These are phyloP conservation scores for Andrena hattorfiana DNA, from an alignment of 2,888 invertebrate genomes.

Conservation along the genomic window DNA sequence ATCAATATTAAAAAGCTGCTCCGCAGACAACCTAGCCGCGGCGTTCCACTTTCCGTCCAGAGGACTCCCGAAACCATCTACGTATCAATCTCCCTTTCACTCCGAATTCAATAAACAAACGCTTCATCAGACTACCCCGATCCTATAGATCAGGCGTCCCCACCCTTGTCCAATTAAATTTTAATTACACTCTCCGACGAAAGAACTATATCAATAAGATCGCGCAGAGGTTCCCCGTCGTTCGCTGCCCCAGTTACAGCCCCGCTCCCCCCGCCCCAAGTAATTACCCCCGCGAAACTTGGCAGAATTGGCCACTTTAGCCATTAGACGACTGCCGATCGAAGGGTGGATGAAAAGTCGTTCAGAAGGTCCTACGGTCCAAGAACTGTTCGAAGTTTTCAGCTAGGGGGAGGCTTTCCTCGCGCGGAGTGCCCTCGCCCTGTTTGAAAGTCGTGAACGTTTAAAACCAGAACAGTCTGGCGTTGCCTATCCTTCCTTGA, in stretches of 20 bases:
- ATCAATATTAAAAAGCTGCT: not conserved
- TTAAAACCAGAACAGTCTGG: constrained; percentile 9
- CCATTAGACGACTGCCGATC: constrained; percentile 46
- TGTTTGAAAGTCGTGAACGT: constrained; percentile 41
- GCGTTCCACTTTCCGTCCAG: not conserved
- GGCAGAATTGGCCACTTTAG: constrained; percentile 42
- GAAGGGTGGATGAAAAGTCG: constrained; percentile 57
- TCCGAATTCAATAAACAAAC: constrained; percentile 4
- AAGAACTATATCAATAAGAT: constrained; percentile 43
- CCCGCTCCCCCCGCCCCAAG: not conserved
- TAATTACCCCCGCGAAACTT: constrained; percentile 54
- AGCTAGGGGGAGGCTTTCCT: constrained; percentile 39
- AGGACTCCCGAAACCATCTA: not conserved
- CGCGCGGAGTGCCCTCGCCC: constrained; percentile 29
- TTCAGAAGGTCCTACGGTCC: constrained; percentile 35
- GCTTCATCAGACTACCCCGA: not conserved
- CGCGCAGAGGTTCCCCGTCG: not conserved
- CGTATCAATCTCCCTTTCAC: not conserved
- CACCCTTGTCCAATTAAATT: constrained; percentile 36
- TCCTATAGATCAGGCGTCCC: not conserved
- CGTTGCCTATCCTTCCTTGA: constrained; percentile 21
- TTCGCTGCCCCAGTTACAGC: constrained; percentile 24
- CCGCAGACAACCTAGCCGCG: not conserved
- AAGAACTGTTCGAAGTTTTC: constrained; percentile 52
- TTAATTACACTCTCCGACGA: constrained; percentile 37